A percentile compares a stretch with the other conserved stretches of the same genome.
Conservation (phyloP, 2,888 invertebrate genomes). For the Mystacides longicornis region DNA sequence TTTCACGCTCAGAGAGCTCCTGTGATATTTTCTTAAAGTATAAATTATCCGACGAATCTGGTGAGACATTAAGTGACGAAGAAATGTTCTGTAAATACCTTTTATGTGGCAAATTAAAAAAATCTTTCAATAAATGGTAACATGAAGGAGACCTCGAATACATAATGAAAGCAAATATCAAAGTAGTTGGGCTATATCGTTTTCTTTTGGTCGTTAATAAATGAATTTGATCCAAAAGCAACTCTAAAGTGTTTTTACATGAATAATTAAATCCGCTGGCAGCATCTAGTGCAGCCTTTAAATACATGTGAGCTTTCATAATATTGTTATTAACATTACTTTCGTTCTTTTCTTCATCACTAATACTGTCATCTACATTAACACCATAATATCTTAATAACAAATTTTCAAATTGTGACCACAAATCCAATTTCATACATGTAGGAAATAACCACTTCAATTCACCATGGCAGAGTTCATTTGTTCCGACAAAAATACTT, state of each 20-base stretch:
- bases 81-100: not conserved
- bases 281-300: not conserved
- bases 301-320: not conserved
- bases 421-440: not conserved
- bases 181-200: not conserved
- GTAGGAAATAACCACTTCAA: not conserved
- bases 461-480: not conserved
- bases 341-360: not conserved
- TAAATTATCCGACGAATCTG: not conserved
- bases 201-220: not conserved
- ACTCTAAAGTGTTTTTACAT: not conserved
- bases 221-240: not conserved
- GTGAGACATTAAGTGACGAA: not conserved
- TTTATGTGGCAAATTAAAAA: not conserved
- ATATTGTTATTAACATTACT: not conserved
- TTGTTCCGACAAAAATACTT: not conserved
- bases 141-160: not conserved
- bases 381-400: not conserved
- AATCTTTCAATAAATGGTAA: not conserved
- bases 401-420: not conserved
- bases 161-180: not conserved
- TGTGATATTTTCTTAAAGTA: not conserved
- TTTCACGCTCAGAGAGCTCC: not conserved
- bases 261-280: not conserved
- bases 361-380: not conserved